Conservation (phyloP, 2,888 invertebrate species). For the Stegana nigrithorax region DNA sequence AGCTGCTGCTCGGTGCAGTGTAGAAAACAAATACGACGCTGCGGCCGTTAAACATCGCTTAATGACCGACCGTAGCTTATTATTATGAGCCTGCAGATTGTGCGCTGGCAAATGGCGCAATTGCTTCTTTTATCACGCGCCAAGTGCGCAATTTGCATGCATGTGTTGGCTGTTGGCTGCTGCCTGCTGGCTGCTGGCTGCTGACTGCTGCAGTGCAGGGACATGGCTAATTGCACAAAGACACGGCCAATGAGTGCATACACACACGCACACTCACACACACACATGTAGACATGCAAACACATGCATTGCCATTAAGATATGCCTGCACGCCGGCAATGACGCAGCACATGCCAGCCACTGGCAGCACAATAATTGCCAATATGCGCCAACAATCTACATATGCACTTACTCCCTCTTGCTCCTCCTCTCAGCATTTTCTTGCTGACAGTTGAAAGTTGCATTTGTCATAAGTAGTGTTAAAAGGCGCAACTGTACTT, state of each 20-base stretch:
- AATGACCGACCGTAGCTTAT: constrained; percentile 50
- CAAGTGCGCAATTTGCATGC: constrained; percentile 4
- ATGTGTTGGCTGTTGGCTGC: not conserved
- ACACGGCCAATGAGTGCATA: not conserved
- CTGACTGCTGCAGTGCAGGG: no score
- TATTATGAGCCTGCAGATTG: constrained; percentile 26
- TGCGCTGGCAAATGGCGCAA: constrained; percentile 14
- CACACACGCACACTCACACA: constrained; percentile 11
- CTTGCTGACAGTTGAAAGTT: no score
- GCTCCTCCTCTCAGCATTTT: no score
- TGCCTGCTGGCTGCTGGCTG: not conserved
- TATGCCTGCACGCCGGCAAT: no score
- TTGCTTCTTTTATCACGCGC: constrained; percentile 23
- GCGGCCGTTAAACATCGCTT: constrained; percentile 49
- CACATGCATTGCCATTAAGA: constrained; percentile 2
- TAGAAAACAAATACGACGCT: no score
- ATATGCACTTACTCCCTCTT: no score
- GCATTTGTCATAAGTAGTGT: no score
- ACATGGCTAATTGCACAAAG: not conserved
- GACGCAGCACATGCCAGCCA: no score
- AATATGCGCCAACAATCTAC: no score
- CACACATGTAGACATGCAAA: constrained; percentile 15
- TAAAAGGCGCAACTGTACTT: no score
- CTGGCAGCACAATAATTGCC: no score
- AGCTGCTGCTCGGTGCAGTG: constrained; percentile 32